These are phyloP conservation scores for Hippocampus kuda DNA, from an alignment of 2,797 vertebrate species.

Conservation along the genomic window DNA sequence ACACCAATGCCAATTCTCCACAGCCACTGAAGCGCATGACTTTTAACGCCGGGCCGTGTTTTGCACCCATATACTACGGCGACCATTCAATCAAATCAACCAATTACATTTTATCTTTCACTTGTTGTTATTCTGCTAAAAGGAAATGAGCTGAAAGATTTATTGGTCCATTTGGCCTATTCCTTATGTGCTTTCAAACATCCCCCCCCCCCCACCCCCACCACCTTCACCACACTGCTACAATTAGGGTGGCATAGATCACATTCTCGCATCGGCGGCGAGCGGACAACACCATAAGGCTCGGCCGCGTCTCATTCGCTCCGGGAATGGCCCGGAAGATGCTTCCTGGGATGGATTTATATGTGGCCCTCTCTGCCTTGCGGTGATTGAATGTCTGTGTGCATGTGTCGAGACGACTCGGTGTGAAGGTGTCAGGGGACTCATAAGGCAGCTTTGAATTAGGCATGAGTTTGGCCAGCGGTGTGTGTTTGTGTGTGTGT, in stretches of 20 bases:
- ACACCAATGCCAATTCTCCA: neutral
- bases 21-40: neutral
- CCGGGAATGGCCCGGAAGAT: constrained; percentile 56
- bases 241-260: constrained; percentile 58
- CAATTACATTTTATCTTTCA: constrained; percentile 6
- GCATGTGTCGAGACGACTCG: constrained; percentile 61
- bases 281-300: constrained; percentile 48
- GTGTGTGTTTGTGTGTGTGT: constrained; percentile 40
- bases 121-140: constrained; percentile 5
- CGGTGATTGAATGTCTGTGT: constrained; percentile 66
- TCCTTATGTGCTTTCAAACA: constrained; percentile 45
- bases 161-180: constrained; percentile 23
- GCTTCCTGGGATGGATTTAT: constrained; percentile 65
- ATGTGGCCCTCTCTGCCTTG: constrained; percentile 44
- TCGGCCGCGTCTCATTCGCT: constrained; percentile 60
- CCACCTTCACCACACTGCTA: constrained; percentile 13
- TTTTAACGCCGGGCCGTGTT: neutral
- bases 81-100: neutral
- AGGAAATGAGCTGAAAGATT: constrained; percentile 32
- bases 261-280: constrained; percentile 49
- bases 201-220: constrained; percentile 26
- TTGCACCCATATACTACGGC: neutral
- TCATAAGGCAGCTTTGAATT: constrained; percentile 67
- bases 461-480: constrained; percentile 57
- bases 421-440: constrained; percentile 59